phyloP scores from a whole-genome alignment of 2,113 vertebrate genomes.

The Chlorodrepanis virens region DNA sequence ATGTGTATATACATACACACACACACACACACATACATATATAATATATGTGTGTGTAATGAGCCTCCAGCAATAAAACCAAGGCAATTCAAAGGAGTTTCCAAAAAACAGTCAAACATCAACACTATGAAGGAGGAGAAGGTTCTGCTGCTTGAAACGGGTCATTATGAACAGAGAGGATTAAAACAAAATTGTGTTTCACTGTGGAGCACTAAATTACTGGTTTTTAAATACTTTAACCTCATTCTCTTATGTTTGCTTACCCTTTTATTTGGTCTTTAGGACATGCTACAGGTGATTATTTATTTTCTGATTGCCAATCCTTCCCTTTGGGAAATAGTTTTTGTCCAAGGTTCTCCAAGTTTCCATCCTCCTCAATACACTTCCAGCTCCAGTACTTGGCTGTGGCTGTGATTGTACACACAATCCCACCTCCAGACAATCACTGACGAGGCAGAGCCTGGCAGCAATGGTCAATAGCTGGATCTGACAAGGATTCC shows the following conservation, averaged over 20 bases:
- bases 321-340: not conserved
- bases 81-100: not conserved
- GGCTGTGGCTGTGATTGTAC: not conserved
- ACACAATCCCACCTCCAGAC: not conserved
- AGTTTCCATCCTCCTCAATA: not conserved
- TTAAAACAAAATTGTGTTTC: not conserved
- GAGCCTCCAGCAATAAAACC: not conserved
- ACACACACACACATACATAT: not conserved
- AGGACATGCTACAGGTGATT: not conserved
- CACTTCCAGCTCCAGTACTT: not conserved
- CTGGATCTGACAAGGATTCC: not conserved
- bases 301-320: not conserved
- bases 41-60: not conserved
- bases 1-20: too few relatives aligned
- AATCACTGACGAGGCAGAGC: fast-evolving
- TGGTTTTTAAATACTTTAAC: not conserved
- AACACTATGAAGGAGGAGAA: not conserved
- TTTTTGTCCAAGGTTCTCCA: not conserved
- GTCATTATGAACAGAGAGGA: not conserved
- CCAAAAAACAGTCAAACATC: not conserved
- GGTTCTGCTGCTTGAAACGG: not conserved
- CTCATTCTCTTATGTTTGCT: not conserved
- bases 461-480: not conserved
- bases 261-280: not conserved
- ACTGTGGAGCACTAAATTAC: not conserved